Percentiles rank a stretch among this genome's conserved stretches.
Conservation (phyloP, 64 coral and sea anemone genomes). For the Pocillopora damicornis region DNA sequence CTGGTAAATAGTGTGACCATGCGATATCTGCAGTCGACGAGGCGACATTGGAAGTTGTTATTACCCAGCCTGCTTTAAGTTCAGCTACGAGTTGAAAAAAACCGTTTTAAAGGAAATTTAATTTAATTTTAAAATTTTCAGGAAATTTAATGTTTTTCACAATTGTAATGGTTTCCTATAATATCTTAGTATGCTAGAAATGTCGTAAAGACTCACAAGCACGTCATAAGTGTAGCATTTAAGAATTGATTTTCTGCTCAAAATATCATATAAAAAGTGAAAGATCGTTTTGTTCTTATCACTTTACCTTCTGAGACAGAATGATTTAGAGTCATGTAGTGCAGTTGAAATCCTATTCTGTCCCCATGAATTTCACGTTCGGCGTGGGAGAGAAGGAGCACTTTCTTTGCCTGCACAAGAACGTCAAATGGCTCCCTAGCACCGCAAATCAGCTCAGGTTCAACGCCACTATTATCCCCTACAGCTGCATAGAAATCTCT, state of each 20-base stretch:
- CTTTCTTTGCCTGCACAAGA: neutral
- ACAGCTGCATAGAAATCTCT: neutral
- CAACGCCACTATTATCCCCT: slow-evolving; percentile 12
- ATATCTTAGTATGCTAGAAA: no score
- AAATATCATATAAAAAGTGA: no score
- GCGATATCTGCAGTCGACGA: neutral
- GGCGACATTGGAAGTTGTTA: neutral
- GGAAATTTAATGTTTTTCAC: no score
- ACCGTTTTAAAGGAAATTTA: no score
- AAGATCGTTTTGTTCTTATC: neutral
- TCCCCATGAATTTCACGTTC: neutral
- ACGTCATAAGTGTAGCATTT: no score
- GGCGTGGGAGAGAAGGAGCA: neutral
- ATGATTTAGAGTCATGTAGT: neutral
- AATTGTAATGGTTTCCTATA: no score
- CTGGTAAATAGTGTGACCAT: neutral
- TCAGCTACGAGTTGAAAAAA: neutral
- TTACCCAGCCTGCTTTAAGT: neutral
- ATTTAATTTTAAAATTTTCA: no score
- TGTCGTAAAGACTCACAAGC: no score
- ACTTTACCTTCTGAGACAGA: neutral
- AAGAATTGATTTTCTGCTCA: no score
- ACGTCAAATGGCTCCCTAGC: no score
- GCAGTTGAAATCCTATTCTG: neutral
- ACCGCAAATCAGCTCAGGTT: neutral